Base-by-base conservation (phyloP, 1,140 invertebrate genomes). In the Zaprionus lachaisei region DNA sequence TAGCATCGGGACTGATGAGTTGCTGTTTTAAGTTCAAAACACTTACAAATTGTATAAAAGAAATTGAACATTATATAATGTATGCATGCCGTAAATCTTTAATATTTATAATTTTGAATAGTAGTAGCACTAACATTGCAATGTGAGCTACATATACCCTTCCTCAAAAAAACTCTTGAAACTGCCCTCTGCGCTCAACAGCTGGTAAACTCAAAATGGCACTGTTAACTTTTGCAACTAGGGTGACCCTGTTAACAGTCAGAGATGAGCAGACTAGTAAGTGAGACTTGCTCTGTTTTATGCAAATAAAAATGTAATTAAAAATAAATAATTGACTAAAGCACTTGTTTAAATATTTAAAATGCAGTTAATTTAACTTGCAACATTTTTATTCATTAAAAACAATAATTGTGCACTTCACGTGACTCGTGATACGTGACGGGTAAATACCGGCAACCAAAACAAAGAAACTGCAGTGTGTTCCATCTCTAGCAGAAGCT, bases 121-220 rank as follows among this genome's bases (percentile, higher is more conserved):
- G 5, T 4, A n/a, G 38, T 15, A n/a, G 2, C 38, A 41, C 15
- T 6, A 5, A 15, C 0, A n/a, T 2, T n/a, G 1, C 17, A 49
- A 20, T 49, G 17, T 17, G 5, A 22, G 4, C 15, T 2, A 17
- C 6, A 17, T 9, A 14, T 4, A 51, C 11, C 4, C 1, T 12
- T 11, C 0, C 9, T 6, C 4, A 22, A 12, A 11, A 65, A 65
- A 65, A 65, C 63, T 66, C 28, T 41, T 17, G 14, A 41, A 66
- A n/a, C 63, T 22, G 9, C 63, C 63, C 63, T 66, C 63, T 56
- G 15, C n/a, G 3, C 3, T 26, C 4, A 47, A 31, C 57, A 54
- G 17, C 70, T 73, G 65, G 20, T 28, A 55, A 15, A 22, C 71
- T 73, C 71, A 26, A 73, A 55, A 55, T 44, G 34, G 56, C 56